Conservation (phyloP, 2,113 vertebrate genomes). For the Microtus richardsoni region DNA sequence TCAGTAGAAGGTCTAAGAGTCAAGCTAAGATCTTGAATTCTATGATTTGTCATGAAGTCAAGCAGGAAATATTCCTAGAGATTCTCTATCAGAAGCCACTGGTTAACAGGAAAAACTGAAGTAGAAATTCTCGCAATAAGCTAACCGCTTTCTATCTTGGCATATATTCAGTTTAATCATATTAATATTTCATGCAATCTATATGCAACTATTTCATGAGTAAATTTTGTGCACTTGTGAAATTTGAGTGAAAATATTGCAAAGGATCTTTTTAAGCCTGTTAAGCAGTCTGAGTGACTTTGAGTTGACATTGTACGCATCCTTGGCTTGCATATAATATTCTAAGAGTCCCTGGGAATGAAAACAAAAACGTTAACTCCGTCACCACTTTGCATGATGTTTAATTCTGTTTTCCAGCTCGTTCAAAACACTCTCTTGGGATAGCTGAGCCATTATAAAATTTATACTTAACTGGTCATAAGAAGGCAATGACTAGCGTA, state of each 20-base stretch:
- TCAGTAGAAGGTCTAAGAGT: slow-evolving; percentile 7
- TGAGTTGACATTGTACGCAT: slow-evolving; percentile 27
- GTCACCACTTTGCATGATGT: slow-evolving; percentile 7
- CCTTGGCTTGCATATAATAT: slow-evolving; percentile 30
- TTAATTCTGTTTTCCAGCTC: slow-evolving; percentile 62
- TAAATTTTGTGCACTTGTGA: slow-evolving; percentile 47
- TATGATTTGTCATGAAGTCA: slow-evolving; percentile 86
- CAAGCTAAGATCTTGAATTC: slow-evolving; percentile 85
- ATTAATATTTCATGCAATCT: slow-evolving; percentile 57
- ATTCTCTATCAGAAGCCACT: slow-evolving; percentile 82
- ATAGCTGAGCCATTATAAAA: slow-evolving; percentile 23
- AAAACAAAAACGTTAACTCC: slow-evolving; percentile 43
- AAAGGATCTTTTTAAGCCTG: not conserved
- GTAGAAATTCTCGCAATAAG: slow-evolving; percentile 61
- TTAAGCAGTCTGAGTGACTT: slow-evolving; percentile 39
- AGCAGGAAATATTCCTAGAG: slow-evolving; percentile 89
- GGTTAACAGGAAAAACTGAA: slow-evolving; percentile 45
- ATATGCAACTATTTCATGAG: slow-evolving; percentile 20
- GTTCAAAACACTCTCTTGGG: slow-evolving; percentile 65
- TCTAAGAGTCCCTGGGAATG: slow-evolving; percentile 42
- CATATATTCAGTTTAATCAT: slow-evolving; percentile 48
- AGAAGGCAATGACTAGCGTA: not conserved
- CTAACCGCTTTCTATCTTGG: slow-evolving; percentile 35
- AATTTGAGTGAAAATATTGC: not conserved
- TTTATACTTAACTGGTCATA: slow-evolving; percentile 36